Base-by-base conservation (phyloP, 2,888 invertebrate species). In the Acheta domesticus region DNA sequence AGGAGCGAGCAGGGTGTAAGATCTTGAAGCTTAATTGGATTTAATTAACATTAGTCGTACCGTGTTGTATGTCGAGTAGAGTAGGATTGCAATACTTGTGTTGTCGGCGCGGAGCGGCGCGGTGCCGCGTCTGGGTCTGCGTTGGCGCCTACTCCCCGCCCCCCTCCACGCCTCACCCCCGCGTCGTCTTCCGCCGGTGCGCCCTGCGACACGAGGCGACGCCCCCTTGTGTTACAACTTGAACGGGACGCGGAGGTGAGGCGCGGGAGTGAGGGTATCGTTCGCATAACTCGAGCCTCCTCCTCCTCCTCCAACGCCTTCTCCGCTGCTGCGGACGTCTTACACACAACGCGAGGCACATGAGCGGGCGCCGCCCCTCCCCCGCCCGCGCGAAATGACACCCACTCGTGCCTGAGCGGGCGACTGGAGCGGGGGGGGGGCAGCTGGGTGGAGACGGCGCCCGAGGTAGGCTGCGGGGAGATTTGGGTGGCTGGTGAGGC, bases 31-130 rank as follows among this genome's bases (percentile, higher is more conserved):
- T 81, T 81, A 81, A 81, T 81, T 81, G 80, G 80, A 81, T 81
- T 81, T 81, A 81, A 81, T 81, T 81, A 81, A 81, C 81, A 81
- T 79, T 80, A 80, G 62, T 62, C 62, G 62, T n/a, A 62, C 62
- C 14, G 62, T 62, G 62, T 62, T 62, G 62, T 62, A 62, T 62
- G 62, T 62, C 62, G 62, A 62, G 62, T n/a, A 62, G 62, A 62
- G 62, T 62, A 62, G 62, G 62, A 62, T 62, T 62, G 62, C 62
- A 62, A 62, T 62, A 62, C 62, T 62, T 62, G n/a, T n/a, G 62
- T 62, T 62, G 62, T 62, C 62, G 62, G 62, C 62, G 62, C 62
- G 8, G 50, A 1, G 19, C 50, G 50, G 12, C 50, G 12, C 50
- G 12, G 14, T 2, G 50, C 23, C 2, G 36, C 36, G 36, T 36